Percentiles rank a stretch among this genome's conserved stretches.
Evolutionary conservation across 2,888 invertebrate species (phyloP).

Genomic region (Hemistola chrysoprasaria): DNA sequence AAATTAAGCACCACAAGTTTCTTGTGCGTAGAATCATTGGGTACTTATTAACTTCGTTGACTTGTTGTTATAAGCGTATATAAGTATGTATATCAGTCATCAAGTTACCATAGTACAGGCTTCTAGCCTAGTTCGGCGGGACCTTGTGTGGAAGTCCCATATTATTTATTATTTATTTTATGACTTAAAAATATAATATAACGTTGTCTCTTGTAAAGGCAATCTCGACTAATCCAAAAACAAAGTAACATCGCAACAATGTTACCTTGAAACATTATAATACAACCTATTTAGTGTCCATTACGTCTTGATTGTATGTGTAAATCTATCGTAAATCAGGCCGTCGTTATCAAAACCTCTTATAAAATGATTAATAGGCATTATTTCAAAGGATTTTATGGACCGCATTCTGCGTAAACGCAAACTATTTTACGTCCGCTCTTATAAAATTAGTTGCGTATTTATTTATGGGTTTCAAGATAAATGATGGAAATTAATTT

Average conservation of each 20-base stretch:
- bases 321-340: conserved; percentile 41
- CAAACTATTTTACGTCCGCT: conserved; percentile 23
- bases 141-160: no score
- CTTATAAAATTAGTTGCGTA: conserved; percentile 24
- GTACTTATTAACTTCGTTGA: no score
- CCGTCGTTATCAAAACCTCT: conserved; percentile 40
- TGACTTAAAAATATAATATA: no score
- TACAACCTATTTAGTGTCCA: conserved; percentile 29
- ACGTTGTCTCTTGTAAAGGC: no score
- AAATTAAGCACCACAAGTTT: no score
- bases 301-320: conserved; percentile 20
- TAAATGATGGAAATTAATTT: conserved; percentile 18
- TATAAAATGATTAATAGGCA: conserved; percentile 41
- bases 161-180: no score
- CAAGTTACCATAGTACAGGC: no score
- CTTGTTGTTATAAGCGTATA: no score
- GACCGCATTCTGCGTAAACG: conserved; percentile 11
- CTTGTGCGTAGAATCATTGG: no score
- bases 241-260: conserved; percentile 12
- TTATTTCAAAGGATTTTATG: conserved; percentile 17
- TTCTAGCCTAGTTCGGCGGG: no score
- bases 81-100: no score
- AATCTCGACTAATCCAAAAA: background rate
- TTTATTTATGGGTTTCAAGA: conserved; percentile 11
- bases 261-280: conserved; percentile 19